Evolutionary conservation across 2,888 invertebrate species (phyloP).

Genomic region (Cryptocephalus moraei): DNA sequence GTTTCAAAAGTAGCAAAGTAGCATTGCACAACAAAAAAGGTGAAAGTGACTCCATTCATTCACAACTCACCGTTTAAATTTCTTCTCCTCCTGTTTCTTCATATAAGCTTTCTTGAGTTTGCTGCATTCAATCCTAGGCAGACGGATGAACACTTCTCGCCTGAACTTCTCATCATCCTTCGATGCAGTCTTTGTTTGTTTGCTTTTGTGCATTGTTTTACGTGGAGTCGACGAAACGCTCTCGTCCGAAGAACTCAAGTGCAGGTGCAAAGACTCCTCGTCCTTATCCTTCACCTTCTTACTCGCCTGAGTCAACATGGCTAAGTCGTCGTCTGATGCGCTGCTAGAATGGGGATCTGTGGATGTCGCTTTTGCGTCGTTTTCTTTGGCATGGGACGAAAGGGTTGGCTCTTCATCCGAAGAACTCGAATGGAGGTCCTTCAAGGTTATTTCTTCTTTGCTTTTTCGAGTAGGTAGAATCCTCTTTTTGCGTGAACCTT

Average conservation of each 20-base stretch:
- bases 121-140: conserved; percentile 24
- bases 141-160: conserved; percentile 20
- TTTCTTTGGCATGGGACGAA: too few species aligned
- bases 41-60: too few species aligned
- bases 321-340: not conserved
- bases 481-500: too few species aligned
- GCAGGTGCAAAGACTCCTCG: not conserved
- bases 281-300: conserved; percentile 4
- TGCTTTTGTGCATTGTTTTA: conserved; percentile 11
- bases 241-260: not conserved
- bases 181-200: conserved; percentile 5
- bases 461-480: too few species aligned
- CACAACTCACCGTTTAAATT: conserved; percentile 19
- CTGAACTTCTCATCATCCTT: conserved; percentile 17
- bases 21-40: too few species aligned
- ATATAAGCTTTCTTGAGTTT: conserved; percentile 26
- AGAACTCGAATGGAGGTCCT: conserved; percentile 3
- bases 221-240: conserved; percentile 2
- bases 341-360: too few species aligned
- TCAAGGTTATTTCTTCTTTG: not conserved
- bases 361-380: too few species aligned
- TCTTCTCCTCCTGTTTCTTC: conserved; percentile 20
- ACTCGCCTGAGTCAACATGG: not conserved
- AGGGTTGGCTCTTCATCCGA: conserved; percentile 1
- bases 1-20: too few species aligned